These are phyloP conservation scores for Diacarnus erythraeanus DNA, from an alignment of 37 sponge, comb jelly and placozoan species.

Conservation along the genomic window DNA sequence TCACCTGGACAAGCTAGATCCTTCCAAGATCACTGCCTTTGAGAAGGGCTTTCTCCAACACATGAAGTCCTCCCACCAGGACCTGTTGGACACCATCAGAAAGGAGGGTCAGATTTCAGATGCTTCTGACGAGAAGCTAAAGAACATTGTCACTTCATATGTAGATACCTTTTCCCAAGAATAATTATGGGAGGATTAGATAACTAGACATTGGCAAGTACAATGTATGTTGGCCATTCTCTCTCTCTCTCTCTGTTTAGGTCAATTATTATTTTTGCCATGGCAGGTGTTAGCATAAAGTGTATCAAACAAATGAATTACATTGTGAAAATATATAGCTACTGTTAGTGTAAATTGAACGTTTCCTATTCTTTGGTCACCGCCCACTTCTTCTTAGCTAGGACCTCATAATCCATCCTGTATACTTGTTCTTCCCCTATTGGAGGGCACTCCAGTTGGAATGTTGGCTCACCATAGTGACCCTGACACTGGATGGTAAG, in stretches of 20 bases:
- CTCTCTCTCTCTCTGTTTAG: neutral
- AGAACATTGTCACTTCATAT: constrained; percentile 82
- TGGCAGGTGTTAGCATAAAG: neutral
- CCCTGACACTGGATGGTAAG: constrained; percentile 66
- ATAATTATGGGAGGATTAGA: neutral
- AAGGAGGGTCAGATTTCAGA: constrained; percentile 88
- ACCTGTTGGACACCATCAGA: constrained; percentile 82
- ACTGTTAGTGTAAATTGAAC: no score
- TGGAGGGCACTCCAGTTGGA: constrained; percentile 22
- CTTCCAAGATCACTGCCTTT: constrained; percentile 85
- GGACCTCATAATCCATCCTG: constrained; percentile 15
- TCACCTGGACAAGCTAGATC: constrained; percentile 95
- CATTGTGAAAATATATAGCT: no score
- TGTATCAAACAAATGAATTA: no score
- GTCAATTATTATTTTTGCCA: neutral
- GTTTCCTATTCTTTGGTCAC: neutral
- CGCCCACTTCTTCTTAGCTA: neutral
- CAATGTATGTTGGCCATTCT: neutral
- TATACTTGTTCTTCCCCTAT: neutral
- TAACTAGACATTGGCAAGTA: neutral
- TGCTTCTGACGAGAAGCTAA: constrained; percentile 81
- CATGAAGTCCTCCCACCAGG: constrained; percentile 88
- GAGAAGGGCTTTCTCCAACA: constrained; percentile 94
- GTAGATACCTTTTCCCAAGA: constrained; percentile 68
- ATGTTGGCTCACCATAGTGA: constrained; percentile 72